Evolutionary conservation across 2,797 vertebrate genomes (phyloP).

Genomic region (Morelia viridis): DNA sequence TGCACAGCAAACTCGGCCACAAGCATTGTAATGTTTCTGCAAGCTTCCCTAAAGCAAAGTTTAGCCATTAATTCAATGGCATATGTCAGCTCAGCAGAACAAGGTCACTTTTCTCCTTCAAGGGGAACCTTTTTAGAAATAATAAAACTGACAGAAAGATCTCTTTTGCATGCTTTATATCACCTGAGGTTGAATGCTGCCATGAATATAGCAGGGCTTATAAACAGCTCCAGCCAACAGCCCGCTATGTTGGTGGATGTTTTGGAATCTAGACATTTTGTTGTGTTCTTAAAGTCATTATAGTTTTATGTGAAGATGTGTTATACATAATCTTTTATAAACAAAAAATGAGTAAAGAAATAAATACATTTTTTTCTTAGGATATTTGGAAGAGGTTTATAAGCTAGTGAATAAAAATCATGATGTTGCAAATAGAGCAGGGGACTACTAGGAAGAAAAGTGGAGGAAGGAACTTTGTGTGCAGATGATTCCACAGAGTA

Average conservation of each 20-base stretch:
- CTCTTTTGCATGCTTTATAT: constrained; percentile 84
- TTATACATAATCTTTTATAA: constrained; percentile 65
- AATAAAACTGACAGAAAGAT: constrained; percentile 88
- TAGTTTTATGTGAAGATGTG: constrained; percentile 76
- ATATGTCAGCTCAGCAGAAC: constrained; percentile 83
- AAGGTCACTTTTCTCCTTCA: constrained; percentile 84
- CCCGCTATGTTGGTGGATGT: constrained; percentile 46
- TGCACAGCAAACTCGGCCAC: constrained; percentile 73
- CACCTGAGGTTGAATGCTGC: constrained; percentile 80
- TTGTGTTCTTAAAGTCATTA: constrained; percentile 47
- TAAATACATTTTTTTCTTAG: constrained; percentile 55
- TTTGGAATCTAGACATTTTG: constrained; percentile 56
- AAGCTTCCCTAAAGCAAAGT: constrained; percentile 78
- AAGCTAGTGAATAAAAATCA: constrained; percentile 49
- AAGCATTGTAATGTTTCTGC: constrained; percentile 76
- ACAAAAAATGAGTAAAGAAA: constrained; percentile 53
- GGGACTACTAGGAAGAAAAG: background rate
- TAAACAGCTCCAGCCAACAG: constrained; percentile 75
- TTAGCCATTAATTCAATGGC: constrained; percentile 82
- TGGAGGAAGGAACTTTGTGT: background rate
- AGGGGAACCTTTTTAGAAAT: constrained; percentile 87
- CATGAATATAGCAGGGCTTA: constrained; percentile 80
- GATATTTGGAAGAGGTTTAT: constrained; percentile 50
- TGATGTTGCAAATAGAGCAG: constrained; percentile 40
- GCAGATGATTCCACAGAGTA: constrained; percentile 16